Conservation (phyloP, 2,888 invertebrate genomes). For the Ormyrus pomaceus region DNA sequence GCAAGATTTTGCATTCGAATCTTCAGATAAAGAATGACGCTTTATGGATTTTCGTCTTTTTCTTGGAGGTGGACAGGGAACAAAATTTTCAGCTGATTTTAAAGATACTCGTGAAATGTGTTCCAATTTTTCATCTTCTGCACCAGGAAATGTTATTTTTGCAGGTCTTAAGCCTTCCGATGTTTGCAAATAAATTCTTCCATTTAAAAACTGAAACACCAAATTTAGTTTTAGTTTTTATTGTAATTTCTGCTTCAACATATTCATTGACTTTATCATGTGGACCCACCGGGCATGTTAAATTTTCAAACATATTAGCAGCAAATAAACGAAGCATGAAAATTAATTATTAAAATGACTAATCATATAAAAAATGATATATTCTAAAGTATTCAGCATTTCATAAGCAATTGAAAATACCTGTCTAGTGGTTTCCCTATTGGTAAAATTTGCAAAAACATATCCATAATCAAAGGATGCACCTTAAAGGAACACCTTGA, state of each 20-base stretch:
- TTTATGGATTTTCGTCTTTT: conserved; percentile 75
- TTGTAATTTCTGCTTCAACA: conserved; percentile 18
- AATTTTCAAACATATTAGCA: conserved; percentile 71
- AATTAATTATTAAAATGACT: too few relatives aligned
- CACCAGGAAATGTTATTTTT: conserved; percentile 79
- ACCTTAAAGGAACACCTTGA: conserved; percentile 81
- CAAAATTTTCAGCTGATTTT: conserved; percentile 68
- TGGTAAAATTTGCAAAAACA: conserved; percentile 88
- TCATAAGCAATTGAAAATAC: conserved; percentile 74
- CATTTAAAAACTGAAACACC: conserved; percentile 84
- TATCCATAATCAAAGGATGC: conserved; percentile 86
- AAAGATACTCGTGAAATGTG: conserved; percentile 74
- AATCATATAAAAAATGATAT: too few relatives aligned
- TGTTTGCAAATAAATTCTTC: conserved; percentile 84
- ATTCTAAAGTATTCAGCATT: background rate
- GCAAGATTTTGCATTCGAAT: conserved; percentile 51
- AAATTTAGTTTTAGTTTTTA: too few relatives aligned
- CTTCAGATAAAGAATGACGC: conserved; percentile 61
- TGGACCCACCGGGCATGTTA: conserved; percentile 72
- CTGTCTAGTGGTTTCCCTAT: conserved; percentile 87
- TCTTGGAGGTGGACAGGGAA: conserved; percentile 68
- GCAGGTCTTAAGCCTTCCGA: conserved; percentile 83
- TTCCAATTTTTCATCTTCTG: conserved; percentile 75
- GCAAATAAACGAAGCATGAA: conserved; percentile 67
- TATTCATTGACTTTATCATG: conserved; percentile 71